Percentiles rank a stretch among this genome's conserved stretches.
Evolutionary conservation across 2,113 vertebrate genomes (phyloP).

Genomic region (Platysteira castanea): DNA sequence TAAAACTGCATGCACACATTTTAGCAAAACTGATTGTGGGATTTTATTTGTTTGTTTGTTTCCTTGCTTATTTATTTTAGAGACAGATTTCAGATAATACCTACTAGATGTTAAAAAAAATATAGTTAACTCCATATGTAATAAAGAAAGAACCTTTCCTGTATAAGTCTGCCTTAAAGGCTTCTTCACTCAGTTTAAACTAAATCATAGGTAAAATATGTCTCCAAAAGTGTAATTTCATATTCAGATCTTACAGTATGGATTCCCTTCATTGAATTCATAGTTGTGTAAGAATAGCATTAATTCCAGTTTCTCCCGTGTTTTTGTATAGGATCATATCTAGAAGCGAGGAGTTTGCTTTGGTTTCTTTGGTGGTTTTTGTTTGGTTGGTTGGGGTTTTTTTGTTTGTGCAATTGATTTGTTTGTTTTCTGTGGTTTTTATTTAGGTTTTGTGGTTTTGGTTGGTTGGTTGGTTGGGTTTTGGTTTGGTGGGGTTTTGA

Average conservation of each 20-base stretch:
- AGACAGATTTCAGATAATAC: neutral
- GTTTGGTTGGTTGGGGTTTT: too few species aligned
- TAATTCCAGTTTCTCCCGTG: neutral
- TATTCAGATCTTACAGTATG: neutral
- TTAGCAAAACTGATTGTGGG: neutral
- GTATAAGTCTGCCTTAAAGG: neutral
- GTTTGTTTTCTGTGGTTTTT: neutral
- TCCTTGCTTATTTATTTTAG: neutral
- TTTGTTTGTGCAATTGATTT: neutral
- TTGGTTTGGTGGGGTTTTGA: neutral
- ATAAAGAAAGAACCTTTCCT: neutral
- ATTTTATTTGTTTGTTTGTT: neutral
- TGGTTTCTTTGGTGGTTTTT: neutral
- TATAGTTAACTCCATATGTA: neutral
- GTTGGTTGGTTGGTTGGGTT: neutral
- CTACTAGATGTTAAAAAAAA: neutral
- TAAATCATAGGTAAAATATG: neutral
- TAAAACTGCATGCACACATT: neutral
- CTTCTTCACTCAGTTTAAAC: neutral
- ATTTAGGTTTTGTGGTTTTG: neutral
- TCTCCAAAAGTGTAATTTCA: neutral
- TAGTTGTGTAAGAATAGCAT: neutral
- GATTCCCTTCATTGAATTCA: neutral
- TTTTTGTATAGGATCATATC: neutral
- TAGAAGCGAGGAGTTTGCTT: fast-evolving